Evolutionary conservation across 2,797 vertebrate genomes (phyloP), one percentile per base, ranked within the genome.

Genomic region (Macrochelys suwanniensis): DNA sequence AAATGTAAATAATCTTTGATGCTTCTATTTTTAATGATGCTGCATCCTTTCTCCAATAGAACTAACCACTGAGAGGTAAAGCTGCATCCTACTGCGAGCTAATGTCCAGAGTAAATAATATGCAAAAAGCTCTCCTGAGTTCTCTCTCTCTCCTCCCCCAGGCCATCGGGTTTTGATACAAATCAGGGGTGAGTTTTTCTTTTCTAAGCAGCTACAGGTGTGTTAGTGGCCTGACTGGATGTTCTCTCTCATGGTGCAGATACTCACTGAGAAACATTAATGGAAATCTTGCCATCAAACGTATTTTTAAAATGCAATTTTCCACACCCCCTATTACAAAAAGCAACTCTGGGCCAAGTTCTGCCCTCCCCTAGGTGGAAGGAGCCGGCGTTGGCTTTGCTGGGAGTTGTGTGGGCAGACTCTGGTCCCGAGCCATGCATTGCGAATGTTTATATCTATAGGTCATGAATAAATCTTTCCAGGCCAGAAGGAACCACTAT

Each of bases 1-100:
- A 97, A 97, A 97, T 96, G 97, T 97, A 97, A 98, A 97, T 97
- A 96, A 97, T 97, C 97, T 95, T 97, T 95, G 93, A 96, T 84
- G 93, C 87, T 91, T 97, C 96, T 97, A 97, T 97, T 97, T 97
- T 97, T 98, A 98, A 98, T 97, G 97, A 86, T 5, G 80, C 83
- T 61, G 86, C 86, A 23, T 93, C 93, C 82, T 93, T 96, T 94
- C 94, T 93, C 88, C 95, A 84, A 71, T 31, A 4, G 19, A 82
- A 37, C 33, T 17, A 1, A 89, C 88, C 74, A 6, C 8, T 80
- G 68, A 87, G 57, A 84, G 74, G 54, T n/a, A 13, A 57, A 89
- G 37, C 21, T 47, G 50, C 37, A 16, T 59, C 87, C 88, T 0
- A 1, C 0, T 0, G n/a, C 49, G 92, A 92, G 90, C 68, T 79